phyloP scores from a whole-genome alignment of 2,888 invertebrate genomes.

The Stratiomys singularior region DNA sequence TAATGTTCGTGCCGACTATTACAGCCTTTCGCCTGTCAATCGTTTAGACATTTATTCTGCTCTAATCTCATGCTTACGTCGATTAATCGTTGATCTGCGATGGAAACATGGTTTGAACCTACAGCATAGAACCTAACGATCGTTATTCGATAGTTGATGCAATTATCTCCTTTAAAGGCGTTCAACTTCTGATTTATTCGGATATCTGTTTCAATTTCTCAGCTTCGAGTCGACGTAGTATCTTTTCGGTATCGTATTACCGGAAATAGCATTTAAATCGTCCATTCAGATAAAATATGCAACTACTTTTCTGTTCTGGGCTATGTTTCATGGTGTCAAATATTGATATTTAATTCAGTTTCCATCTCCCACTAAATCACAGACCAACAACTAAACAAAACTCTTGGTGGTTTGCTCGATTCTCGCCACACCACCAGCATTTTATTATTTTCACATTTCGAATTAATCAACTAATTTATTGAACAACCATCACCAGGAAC shows the following conservation, averaged over 20 bases:
- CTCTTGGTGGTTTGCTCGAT: slow-evolving; percentile 9
- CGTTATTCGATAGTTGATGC: no score
- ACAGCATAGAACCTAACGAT: no score
- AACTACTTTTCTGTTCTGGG: background rate
- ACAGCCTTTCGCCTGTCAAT: no score
- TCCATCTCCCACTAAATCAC: background rate
- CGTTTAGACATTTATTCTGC: no score
- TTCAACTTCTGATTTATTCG: no score
- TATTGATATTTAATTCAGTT: slow-evolving; percentile 11
- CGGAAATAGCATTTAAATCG: background rate
- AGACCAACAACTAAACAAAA: background rate
- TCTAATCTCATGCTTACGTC: no score
- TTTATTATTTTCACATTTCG: slow-evolving; percentile 20
- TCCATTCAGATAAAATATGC: background rate
- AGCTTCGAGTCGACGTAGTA: no score
- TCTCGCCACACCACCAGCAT: slow-evolving; percentile 23
- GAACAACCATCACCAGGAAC: slow-evolving; percentile 33
- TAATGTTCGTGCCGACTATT: no score
- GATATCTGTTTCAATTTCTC: no score
- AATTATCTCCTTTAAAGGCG: no score
- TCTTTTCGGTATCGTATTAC: background rate
- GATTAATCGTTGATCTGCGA: no score
- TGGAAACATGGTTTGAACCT: no score
- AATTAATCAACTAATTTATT: slow-evolving; percentile 41
- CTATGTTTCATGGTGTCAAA: background rate